Evolutionary conservation across 2,888 invertebrate species (phyloP), one percentile per base, ranked within the genome.

Genomic region (Dryadula phaetusa): DNA sequence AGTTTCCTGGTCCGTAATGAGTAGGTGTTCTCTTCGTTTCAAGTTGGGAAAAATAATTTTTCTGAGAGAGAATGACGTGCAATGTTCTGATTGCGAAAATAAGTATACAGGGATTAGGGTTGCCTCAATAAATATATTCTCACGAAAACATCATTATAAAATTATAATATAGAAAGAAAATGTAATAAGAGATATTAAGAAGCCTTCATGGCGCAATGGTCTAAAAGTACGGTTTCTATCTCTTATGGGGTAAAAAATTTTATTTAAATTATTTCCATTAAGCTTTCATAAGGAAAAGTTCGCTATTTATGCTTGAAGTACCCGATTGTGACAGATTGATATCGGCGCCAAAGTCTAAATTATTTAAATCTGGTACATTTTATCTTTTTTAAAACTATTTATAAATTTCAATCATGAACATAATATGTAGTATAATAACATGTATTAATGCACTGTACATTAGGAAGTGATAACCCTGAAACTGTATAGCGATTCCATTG

Each of bases 401-500:
- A 4, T 28, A 4, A 28, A 4, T 28, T 28, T 28, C 28, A 28
- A 28, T 3, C 28, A 28, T 28, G 28, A 28, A 28, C 3, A 28
- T 32, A 32, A 8, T 7, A 7, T 32, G 4, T 7, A 32, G 8
- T 32, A 3, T 32, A 32, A 7, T 32, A 7, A 32, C 12, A 6
- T 0, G 14, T 53, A 34, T 14, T 16, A 10, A 53, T 34, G 18
- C 2, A 53, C 32, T 3, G 32, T 37, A n/a, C 0, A n/a, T n/a
- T 56, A 56, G 34, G 4, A 40, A 40, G 37, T 37, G 37, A 25
- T 34, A 63, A 53, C 44, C 56, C 49, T 64, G 25, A 25, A 40
- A 22, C 16, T 37, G 20, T 28, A 58, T 58, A 58, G 44, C 61
- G 44, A 53, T 66, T 67, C 73, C 72, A 76, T 75, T 73, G 75